Percentiles rank a stretch among this genome's conserved stretches.
Evolutionary conservation across 1,140 invertebrate genomes (phyloP).

Genomic region (Drosophila sp.): DNA sequence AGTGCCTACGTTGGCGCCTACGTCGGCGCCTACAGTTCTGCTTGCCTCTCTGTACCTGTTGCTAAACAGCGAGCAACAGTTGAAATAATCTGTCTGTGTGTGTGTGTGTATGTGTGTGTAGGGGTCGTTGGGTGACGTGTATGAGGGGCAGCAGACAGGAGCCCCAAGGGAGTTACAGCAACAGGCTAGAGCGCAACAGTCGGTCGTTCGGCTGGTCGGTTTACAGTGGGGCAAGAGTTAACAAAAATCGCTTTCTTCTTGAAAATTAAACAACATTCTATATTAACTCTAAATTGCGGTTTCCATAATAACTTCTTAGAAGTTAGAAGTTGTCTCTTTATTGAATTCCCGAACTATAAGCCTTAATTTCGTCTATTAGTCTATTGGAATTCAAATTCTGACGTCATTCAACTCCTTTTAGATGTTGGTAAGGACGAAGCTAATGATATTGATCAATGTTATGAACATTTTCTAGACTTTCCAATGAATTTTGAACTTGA

Average conservation of each 20-base stretch:
- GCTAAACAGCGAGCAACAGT: constrained; percentile 81
- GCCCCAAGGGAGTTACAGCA: constrained; percentile 46
- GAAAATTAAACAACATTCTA: no score
- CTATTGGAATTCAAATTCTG: no score
- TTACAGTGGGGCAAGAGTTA: constrained; percentile 20
- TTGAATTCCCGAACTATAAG: no score
- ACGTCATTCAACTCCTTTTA: no score
- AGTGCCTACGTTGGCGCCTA: constrained; percentile 15
- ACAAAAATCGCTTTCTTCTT: not conserved
- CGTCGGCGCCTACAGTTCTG: constrained; percentile 27
- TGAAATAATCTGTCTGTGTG: constrained; percentile 44
- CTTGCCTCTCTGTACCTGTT: constrained; percentile 63
- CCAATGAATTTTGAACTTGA: no score
- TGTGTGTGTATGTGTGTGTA: constrained; percentile 11
- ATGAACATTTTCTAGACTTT: no score
- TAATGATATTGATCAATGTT: no score
- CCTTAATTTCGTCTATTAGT: no score
- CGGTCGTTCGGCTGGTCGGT: constrained; percentile 47
- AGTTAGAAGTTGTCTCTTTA: no score
- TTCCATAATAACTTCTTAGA: no score
- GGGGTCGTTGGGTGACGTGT: constrained; percentile 22
- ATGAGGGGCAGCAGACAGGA: constrained; percentile 34
- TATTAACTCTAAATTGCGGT: no score
- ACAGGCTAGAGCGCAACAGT: constrained; percentile 62
- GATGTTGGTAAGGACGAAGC: no score